A percentile compares a stretch with the other conserved stretches of the same genome.
Evolutionary conservation across 2,113 vertebrate genomes (phyloP).

Genomic region (Atrichornis clamosus): DNA sequence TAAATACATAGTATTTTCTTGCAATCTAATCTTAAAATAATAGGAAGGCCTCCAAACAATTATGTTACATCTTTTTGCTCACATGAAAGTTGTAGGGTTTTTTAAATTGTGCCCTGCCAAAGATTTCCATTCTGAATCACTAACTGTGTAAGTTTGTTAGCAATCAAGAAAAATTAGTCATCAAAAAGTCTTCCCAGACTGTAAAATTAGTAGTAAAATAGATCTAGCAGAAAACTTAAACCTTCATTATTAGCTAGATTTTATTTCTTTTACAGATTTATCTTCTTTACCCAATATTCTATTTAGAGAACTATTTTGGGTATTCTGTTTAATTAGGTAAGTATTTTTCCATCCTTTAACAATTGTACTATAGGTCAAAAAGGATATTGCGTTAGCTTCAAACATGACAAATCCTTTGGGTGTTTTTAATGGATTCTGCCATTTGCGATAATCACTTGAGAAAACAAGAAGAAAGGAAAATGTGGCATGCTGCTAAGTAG

Average conservation of each 20-base stretch:
- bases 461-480: neutral
- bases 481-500: neutral
- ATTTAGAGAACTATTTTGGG: neutral
- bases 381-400: neutral
- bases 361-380: neutral
- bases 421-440: neutral
- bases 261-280: neutral
- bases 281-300: neutral
- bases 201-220: neutral
- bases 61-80: neutral
- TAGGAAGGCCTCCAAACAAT: slow-evolving; percentile 2
- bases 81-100: neutral
- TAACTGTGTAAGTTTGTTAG: neutral
- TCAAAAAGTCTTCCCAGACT: neutral
- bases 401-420: neutral
- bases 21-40: neutral
- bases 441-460: neutral
- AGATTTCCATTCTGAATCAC: neutral
- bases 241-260: neutral
- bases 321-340: neutral
- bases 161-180: neutral
- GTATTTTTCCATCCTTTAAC: neutral
- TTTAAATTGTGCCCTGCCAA: neutral
- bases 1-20: neutral
- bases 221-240: neutral